Evolutionary conservation across 2,797 vertebrate species (phyloP), one percentile per base, ranked within the genome.

Genomic region (Loris lydekkerianus): DNA sequence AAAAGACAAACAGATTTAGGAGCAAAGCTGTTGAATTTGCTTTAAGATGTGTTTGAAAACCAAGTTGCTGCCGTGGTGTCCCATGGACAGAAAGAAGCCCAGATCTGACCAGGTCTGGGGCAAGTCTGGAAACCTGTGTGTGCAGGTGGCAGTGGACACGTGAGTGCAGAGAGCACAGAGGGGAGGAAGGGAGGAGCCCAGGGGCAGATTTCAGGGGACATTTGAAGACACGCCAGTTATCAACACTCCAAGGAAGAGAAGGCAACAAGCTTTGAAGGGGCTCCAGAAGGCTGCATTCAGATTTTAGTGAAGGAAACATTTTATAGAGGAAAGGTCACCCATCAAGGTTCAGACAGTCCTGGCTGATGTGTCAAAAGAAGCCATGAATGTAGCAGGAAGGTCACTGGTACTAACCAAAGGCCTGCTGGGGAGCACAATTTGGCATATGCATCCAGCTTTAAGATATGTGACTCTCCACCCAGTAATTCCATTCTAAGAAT

Each of bases 311-410:
- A n/a, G 43, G 37, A 69, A 31, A 27, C 5, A 3, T 10, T 20
- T 34, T 70, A 56, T 6, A 31, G 13, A 46, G 10, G 17, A 5
- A 37, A 27, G 20, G 4, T 25, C 7, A 8, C 8, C 8, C 9
- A 20, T 14, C 11, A 17, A 14, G 0, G 3, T 56, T 14, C 37
- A 20, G 37, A 67, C 8, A 1, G 1, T 17, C 13, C 49, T 10
- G 5, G 29, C 27, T 0, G 10, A 46, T 60, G 10, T 18, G 17
- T 73, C 46, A 10, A 34, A 56, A 13, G 40, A 93, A 29, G 25
- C 1, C 3, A 8, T 10, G 27, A 13, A 27, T 20, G 13, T 34
- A 18, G 17, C 25, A 10, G 0, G 17, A 2, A 14, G 56, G 18
- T 20, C 27, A 9, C 40, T 10, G 29, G 60, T 13, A 9, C 15